Base-by-base conservation (phyloP, 2,113 vertebrate genomes). In the Bungarus multicinctus region DNA sequence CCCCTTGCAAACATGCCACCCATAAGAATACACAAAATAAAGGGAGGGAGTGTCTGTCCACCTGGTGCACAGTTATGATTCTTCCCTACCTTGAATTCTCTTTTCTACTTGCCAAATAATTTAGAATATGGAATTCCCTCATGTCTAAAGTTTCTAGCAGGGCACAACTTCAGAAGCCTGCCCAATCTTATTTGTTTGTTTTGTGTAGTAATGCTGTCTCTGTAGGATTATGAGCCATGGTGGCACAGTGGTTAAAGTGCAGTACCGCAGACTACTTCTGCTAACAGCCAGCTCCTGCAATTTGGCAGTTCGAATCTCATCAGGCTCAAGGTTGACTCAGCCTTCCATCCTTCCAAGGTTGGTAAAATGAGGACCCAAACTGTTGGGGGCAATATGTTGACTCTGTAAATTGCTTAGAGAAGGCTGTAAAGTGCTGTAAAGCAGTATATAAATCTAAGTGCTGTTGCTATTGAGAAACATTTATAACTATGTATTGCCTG, bases 1-100 rank as follows among this genome's bases (percentile, higher is more conserved):
- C 10, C 93, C 10, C 7, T 85, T 95, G 90, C 89, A 95, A 95
- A 91, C 87, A 92, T 94, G 22, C 88, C 87, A 93, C 94, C 92
- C 52, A 90, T 96, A 93, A 93, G 92, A 92, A 52, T 34, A 81
- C 92, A 92, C 94, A 96, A 96, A 0, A 5, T 90, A 93, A 54
- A 54, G 47, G 94, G 89, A 87, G 94, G 92, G 60, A 87, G 88
- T 91, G 87, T 55, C 92, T 95, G 87, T 52, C 92, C 90, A 94
- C 87, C 74, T 91, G 74, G 74, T 34, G 23, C 39, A n/a, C 93
- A 94, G 94, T 93, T 81, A 94, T 53, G 43, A 86, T 90, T 53
- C 1, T 20, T 93, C 95, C n/a, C 8, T 94, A 86, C 18, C 14
- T 60, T 27, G 91, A 87, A 74, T 58, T 34, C 85, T 93, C 18